Evolutionary conservation across 2,888 invertebrate genomes (phyloP), one percentile per base, ranked within the genome.

Genomic region (Copidosoma aretas): DNA sequence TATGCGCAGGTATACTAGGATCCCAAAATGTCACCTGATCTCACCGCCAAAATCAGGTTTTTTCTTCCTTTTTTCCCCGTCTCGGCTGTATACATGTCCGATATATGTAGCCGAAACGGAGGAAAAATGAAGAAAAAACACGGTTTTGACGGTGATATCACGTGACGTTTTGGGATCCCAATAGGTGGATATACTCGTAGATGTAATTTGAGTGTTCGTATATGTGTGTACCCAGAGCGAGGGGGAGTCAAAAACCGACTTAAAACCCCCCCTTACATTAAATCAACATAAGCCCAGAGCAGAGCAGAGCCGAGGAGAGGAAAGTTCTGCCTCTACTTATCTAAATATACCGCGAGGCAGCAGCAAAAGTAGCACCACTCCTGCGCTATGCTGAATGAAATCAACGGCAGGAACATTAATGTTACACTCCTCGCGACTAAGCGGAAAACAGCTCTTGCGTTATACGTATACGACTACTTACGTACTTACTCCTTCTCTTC

Each of bases 391-490:
- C 12, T 46, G 43, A 12, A 46, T 46, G 43, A 46, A 46, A 46
- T 46, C 43, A 46, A 46, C 43, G 43, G 43, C 17, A 14, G 52
- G 54, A 53, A 67, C 57, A 62, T 67, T 67, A 62, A 43, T 43
- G 21, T 24, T 46, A 52, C 52, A 54, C 25, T 2, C 54, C 12
- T 25, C 4, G 32, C 4, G 32, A 32, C 32, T 32, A 8, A 8
- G 52, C 25, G 58, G 59, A 22, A 59, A 62, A 52, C 19, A 51
- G 24, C 24, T 54, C 43, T 46, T 17, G 14, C 15, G 39, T 39
- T 19, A 22, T 22, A 1, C n/a, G 43, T 41, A 22, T 15, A 32
- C 43, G 39, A n/a, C 32, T 32, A 32, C 32, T 41, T 14, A 32
- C 3, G 4, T 32, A 3, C 32, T 32, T 8, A 24, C 19, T 12